Conservation (phyloP, 2,797 vertebrate species). For the Schizopygopsis pylzovi region DNA sequence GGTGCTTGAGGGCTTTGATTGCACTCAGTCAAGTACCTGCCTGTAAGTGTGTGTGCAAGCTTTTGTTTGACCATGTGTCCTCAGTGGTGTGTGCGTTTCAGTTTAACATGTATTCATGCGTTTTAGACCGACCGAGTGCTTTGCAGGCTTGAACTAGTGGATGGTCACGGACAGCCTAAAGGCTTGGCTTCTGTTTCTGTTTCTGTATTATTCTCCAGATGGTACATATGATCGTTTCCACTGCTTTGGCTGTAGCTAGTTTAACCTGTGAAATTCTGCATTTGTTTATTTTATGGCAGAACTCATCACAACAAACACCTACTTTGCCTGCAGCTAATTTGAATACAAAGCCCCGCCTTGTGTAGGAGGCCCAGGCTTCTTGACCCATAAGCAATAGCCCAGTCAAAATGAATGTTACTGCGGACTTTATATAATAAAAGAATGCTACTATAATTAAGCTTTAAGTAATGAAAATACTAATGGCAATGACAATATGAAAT, state of each 20-base stretch:
- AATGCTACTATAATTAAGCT: neutral
- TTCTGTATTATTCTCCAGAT: neutral
- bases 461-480: neutral
- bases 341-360: slow-evolving; percentile 5
- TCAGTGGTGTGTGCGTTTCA: slow-evolving; percentile 10
- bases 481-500: neutral
- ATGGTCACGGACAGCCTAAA: neutral
- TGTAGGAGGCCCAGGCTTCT: neutral
- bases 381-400: neutral
- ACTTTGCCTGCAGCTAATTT: neutral
- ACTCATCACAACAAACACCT: slow-evolving; percentile 3
- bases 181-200: slow-evolving; percentile 5
- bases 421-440: neutral
- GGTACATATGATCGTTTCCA: neutral
- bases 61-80: slow-evolving; percentile 32
- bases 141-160: slow-evolving; percentile 4
- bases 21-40: slow-evolving; percentile 36
- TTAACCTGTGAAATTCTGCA: slow-evolving; percentile 11
- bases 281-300: slow-evolving; percentile 2
- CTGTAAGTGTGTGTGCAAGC: slow-evolving; percentile 31
- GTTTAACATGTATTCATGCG: neutral
- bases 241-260: neutral
- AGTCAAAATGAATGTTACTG: neutral
- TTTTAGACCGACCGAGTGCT: neutral
- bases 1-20: slow-evolving; percentile 47